phyloP scores from a whole-genome alignment of 1,140 invertebrate species.

The Drosophila orosa region DNA sequence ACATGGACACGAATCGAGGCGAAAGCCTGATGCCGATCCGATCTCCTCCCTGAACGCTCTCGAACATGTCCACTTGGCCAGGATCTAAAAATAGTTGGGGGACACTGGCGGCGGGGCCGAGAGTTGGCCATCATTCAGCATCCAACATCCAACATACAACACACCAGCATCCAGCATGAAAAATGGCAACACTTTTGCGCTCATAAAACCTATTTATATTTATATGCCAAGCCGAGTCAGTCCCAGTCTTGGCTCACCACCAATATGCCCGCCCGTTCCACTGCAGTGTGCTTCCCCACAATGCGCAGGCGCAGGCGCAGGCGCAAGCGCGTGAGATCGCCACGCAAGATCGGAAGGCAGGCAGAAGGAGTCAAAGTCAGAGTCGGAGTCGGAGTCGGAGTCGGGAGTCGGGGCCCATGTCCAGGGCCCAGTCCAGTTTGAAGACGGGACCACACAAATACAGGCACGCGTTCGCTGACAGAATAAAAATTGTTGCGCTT shows the following conservation, averaged over 20 bases:
- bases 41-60: constrained; percentile 50
- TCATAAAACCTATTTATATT: constrained; percentile 81
- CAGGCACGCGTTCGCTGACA: constrained; percentile 85
- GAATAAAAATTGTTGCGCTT: constrained; percentile 84
- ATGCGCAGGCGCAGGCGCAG: constrained; percentile 45
- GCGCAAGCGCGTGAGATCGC: constrained; percentile 81
- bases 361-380: constrained; percentile 23
- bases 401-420: constrained; percentile 26
- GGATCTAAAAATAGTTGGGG: constrained; percentile 71
- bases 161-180: constrained; percentile 60
- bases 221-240: constrained; percentile 52
- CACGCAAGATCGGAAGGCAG: constrained; percentile 72
- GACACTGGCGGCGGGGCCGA: constrained; percentile 4
- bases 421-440: constrained; percentile 65
- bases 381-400: constrained; percentile 26
- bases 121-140: constrained; percentile 31
- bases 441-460: constrained; percentile 83
- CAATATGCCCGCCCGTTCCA: constrained; percentile 62
- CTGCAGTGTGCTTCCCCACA: constrained; percentile 43
- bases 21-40: constrained; percentile 46
- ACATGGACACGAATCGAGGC: constrained; percentile 73
- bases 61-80: constrained; percentile 51
- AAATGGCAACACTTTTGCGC: constrained; percentile 82
- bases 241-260: constrained; percentile 37
- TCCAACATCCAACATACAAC: constrained; percentile 1